These are phyloP conservation scores for Adineta ricciae DNA, from an alignment of 2,888 invertebrate genomes.

Conservation along the genomic window DNA sequence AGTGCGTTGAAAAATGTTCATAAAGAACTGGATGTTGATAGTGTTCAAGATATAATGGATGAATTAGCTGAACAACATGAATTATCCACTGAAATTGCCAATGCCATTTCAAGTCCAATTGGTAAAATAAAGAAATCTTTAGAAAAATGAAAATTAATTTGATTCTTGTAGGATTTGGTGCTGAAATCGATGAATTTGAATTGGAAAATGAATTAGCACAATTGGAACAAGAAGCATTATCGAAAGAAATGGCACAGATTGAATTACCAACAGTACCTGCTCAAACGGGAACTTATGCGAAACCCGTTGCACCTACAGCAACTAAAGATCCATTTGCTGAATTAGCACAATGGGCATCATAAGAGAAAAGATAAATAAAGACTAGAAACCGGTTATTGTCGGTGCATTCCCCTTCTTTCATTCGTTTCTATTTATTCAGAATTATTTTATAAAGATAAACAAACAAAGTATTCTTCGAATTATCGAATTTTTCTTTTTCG, in stretches of 20 bases:
- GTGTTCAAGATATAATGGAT: constrained; percentile 98
- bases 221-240: constrained; percentile 30
- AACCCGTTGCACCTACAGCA: not conserved
- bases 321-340: constrained; percentile 29
- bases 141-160: not conserved
- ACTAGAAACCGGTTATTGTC: not conserved
- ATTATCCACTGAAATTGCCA: constrained; percentile 90
- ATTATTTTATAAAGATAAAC: not conserved
- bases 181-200: constrained; percentile 31
- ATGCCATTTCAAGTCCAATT: constrained; percentile 92
- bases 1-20: constrained; percentile 89
- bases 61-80: constrained; percentile 98
- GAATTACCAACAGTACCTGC: not conserved
- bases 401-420: not conserved
- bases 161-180: not conserved
- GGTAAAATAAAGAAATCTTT: constrained; percentile 52
- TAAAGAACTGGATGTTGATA: constrained; percentile 83
- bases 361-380: not conserved
- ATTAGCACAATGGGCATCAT: constrained; percentile 31
- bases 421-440: not conserved
- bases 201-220: constrained; percentile 30
- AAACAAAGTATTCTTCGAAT: not conserved
- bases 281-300: not conserved
- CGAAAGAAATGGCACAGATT: not conserved
- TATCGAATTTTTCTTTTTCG: not conserved